A percentile compares a stretch with the other conserved stretches of the same genome.
Conservation (phyloP, 2,888 invertebrate species). For the Aphidoletes aphidimyza region DNA sequence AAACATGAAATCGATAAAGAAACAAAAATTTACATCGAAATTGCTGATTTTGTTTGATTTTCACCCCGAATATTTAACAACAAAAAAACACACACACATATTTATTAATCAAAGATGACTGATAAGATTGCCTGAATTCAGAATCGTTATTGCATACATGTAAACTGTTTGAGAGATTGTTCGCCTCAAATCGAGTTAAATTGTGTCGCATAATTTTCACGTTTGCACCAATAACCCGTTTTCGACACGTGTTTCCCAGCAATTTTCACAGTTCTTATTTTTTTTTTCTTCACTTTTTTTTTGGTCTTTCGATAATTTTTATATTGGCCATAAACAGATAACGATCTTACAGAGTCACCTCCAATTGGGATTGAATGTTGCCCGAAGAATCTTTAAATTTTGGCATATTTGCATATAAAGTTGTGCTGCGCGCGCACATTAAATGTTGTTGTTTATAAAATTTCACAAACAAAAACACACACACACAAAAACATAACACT, state of each 20-base stretch:
- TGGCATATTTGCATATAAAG: conserved; percentile 10
- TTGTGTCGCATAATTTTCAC: conserved; percentile 2
- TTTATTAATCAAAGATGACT: not conserved
- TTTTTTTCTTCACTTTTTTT: not conserved
- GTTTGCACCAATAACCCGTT: conserved; percentile 7
- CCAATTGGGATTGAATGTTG: too few relatives aligned
- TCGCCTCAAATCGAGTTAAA: not conserved
- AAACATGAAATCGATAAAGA: not conserved
- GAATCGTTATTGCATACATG: too few relatives aligned
- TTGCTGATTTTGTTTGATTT: conserved; percentile 35
- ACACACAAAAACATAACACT: too few relatives aligned
- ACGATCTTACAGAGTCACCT: not conserved
- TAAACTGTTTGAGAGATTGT: too few relatives aligned
- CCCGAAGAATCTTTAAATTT: too few relatives aligned
- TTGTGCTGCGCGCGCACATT: not conserved
- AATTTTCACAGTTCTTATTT: conserved; percentile 5
- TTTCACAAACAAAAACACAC: too few relatives aligned
- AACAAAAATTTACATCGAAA: conserved; percentile 7
- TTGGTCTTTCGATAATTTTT: not conserved
- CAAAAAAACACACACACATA: not conserved
- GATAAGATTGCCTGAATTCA: too few relatives aligned
- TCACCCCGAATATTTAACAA: not conserved
- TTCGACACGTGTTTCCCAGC: conserved; percentile 14
- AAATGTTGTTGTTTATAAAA: too few relatives aligned
- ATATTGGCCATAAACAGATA: not conserved